Percentiles rank a stretch among this genome's conserved stretches.
These are phyloP conservation scores for Stegastes partitus DNA, from an alignment of 2,113 vertebrate species.

Conservation along the genomic window DNA sequence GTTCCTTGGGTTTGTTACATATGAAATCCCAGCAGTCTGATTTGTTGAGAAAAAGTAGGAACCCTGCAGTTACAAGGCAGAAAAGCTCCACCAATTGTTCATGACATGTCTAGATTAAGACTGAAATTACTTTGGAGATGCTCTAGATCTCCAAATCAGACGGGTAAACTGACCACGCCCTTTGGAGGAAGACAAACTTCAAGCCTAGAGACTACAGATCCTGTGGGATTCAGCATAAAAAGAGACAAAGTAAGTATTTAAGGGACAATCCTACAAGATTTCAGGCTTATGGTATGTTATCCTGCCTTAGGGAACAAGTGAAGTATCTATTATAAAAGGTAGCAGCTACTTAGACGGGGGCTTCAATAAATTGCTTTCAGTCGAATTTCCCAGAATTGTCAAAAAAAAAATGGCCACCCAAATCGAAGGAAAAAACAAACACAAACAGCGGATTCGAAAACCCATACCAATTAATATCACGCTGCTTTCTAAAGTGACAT, in stretches of 20 bases:
- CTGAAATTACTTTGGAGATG: background rate
- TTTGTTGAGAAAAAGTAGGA: too few relatives aligned
- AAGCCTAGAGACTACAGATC: conserved; percentile 12
- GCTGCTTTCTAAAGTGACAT: conserved; percentile 50
- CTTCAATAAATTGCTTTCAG: conserved; percentile 2
- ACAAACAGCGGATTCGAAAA: conserved; percentile 33
- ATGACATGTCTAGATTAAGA: too few relatives aligned
- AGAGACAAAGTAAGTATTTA: conserved; percentile 5
- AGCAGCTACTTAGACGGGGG: conserved; percentile 35
- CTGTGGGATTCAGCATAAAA: conserved; percentile 28
- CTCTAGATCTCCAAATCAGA: conserved; percentile 7
- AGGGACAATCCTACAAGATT: conserved; percentile 6
- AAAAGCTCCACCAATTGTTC: too few relatives aligned
- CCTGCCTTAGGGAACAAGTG: conserved; percentile 13
- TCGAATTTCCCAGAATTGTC: conserved; percentile 28
- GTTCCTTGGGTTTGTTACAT: too few relatives aligned
- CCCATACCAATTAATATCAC: conserved; percentile 61
- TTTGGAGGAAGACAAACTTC: background rate
- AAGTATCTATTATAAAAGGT: conserved; percentile 35
- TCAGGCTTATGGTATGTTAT: conserved; percentile 12
- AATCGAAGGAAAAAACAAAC: conserved; percentile 5
- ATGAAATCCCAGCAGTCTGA: too few relatives aligned
- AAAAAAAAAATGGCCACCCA: conserved; percentile 26
- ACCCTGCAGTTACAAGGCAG: too few relatives aligned
- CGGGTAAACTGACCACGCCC: background rate